phyloP scores from a whole-genome alignment of 2,797 vertebrate genomes.

The Tragelaphus eurycerus region DNA sequence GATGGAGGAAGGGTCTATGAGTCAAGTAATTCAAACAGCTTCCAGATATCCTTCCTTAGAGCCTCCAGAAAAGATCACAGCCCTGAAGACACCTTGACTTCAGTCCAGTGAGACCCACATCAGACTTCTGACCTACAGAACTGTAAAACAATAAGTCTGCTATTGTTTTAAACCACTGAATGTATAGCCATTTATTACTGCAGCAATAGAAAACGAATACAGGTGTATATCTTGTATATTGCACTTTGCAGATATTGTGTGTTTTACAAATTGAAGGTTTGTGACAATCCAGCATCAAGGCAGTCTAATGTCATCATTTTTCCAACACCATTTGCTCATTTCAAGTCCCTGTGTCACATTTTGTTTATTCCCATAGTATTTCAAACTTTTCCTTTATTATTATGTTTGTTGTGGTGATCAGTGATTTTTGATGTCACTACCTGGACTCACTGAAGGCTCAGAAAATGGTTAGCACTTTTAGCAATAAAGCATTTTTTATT shows the following conservation, averaged over 20 bases:
- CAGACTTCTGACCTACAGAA: neutral
- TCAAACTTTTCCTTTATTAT: neutral
- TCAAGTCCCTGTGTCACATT: neutral
- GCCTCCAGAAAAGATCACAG: neutral
- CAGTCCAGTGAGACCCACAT: neutral
- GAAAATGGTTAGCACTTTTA: neutral
- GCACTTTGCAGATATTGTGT: neutral
- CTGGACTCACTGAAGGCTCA: neutral
- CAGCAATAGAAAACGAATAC: neutral
- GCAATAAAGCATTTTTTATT: neutral
- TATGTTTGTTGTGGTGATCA: neutral
- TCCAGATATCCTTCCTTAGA: neutral
- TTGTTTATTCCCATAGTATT: neutral
- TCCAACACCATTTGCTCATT: neutral
- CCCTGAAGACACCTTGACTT: neutral
- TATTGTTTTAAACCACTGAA: neutral
- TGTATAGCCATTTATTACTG: neutral
- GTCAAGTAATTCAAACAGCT: neutral
- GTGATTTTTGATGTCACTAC: neutral
- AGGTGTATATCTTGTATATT: neutral
- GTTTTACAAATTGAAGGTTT: neutral
- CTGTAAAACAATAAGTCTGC: neutral
- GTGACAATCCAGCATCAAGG: neutral
- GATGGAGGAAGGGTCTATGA: neutral
- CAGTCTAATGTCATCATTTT: neutral